Evolutionary conservation across 1,140 invertebrate genomes (phyloP).

Genomic region (Physella acuta): DNA sequence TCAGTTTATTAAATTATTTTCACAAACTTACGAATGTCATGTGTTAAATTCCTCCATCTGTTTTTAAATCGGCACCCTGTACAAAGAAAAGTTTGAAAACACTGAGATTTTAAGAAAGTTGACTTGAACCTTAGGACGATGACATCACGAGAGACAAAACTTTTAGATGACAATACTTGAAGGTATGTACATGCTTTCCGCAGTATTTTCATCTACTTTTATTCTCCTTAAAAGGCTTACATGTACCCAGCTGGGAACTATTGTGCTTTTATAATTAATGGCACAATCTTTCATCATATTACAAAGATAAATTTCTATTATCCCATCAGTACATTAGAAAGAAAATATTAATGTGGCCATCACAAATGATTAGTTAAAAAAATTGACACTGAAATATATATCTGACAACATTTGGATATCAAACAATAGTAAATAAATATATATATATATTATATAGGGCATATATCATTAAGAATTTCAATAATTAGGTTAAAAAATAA

Average conservation of each 20-base stretch:
- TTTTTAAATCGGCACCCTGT: slow-evolving; percentile 48
- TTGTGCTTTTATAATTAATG: too few species aligned
- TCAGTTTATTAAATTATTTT: not conserved
- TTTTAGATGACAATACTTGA: not conserved
- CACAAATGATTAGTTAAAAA: not conserved
- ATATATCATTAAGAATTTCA: not conserved
- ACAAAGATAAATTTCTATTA: too few species aligned
- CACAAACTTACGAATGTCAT: slow-evolving; percentile 46
- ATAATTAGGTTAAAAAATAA: not conserved
- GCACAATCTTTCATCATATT: too few species aligned
- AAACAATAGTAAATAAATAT: not conserved
- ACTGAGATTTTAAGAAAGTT: too few species aligned
- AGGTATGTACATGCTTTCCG: not conserved
- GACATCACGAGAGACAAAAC: not conserved
- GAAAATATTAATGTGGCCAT: too few species aligned
- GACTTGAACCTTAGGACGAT: not conserved
- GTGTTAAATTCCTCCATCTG: slow-evolving; percentile 47
- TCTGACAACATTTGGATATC: not conserved
- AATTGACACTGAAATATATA: not conserved
- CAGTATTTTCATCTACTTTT: not conserved
- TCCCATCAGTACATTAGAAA: too few species aligned
- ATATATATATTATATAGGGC: not conserved
- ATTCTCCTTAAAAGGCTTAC: not conserved
- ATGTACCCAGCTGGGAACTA: not conserved
- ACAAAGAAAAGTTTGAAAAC: too few species aligned